Base-by-base conservation (phyloP, 2,888 invertebrate genomes). In the Macaria notata region DNA sequence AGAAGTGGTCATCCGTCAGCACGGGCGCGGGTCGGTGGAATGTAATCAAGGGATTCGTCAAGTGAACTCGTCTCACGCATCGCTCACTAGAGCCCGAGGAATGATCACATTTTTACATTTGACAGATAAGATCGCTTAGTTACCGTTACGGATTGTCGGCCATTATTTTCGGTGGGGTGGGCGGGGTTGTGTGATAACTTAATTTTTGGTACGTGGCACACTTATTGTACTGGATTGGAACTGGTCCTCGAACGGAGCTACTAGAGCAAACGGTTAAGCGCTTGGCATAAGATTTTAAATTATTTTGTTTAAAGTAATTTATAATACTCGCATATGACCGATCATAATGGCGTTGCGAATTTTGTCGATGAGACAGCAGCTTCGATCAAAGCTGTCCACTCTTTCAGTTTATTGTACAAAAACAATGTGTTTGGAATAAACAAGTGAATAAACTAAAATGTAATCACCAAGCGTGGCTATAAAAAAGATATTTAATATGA, bases 1-100 rank as follows among this genome's bases (percentile, higher is more conserved):
- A 79, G 76, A 75, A 79, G 79, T 79, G 83, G 81, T 78, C 83
- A 84, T 85, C 77, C 70, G 79, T 84, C 83, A 83, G 76, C 65
- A 75, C 75, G 68, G 79, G 76, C 75, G 70, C 70, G 70, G 78
- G 83, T 81, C 81, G 70, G 73, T 74, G 76, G 80, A 84, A 84
- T 83, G 83, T 83, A 84, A 85, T 84, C 84, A 86, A 84, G 83
- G 78, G 79, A 86, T 86, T 80, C 77, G 81, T 84, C 84, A 83
- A 74, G 68, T 65, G 71, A 45, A 48, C 53, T 56, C 47, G 39
- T n/a, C 71, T 70, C 71, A 59, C 70, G 69, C 72, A 80, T 79
- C 78, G 68, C 72, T 81, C 80, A 76, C 68, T 72, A 69, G 64
- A 66, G 64, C 63, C 68, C 65, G 70, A 75, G 76, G 75, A 81